Evolutionary conservation across 2,113 vertebrate species (phyloP).

Genomic region (Limanda limanda): DNA sequence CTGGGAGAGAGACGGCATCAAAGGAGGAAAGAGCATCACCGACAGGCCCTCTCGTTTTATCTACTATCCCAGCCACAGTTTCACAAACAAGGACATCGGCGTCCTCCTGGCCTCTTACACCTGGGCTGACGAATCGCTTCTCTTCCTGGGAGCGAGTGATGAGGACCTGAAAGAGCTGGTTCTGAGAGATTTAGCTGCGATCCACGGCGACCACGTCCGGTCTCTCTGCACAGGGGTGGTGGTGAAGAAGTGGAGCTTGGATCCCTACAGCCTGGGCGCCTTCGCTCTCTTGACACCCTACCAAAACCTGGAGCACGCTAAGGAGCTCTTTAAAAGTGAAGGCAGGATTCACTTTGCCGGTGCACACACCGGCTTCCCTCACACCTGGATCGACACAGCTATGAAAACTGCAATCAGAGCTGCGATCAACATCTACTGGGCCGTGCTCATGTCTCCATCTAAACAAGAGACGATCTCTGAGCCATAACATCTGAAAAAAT

Average conservation of each 20-base stretch:
- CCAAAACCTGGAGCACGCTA: slow-evolving; percentile 72
- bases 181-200: slow-evolving; percentile 73
- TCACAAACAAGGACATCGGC: slow-evolving; percentile 42
- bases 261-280: slow-evolving; percentile 75
- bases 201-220: slow-evolving; percentile 72
- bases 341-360: slow-evolving; percentile 82
- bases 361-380: slow-evolving; percentile 81
- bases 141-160: slow-evolving; percentile 70
- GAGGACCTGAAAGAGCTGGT: slow-evolving; percentile 65
- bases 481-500: background rate
- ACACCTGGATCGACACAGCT: slow-evolving; percentile 85
- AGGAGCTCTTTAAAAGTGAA: slow-evolving; percentile 70
- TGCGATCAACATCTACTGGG: slow-evolving; percentile 52
- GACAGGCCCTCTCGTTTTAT: slow-evolving; percentile 81
- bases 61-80: slow-evolving; percentile 85
- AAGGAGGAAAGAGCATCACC: slow-evolving; percentile 75
- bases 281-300: slow-evolving; percentile 83
- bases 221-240: slow-evolving; percentile 51
- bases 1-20: slow-evolving; percentile 77
- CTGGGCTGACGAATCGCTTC: slow-evolving; percentile 69
- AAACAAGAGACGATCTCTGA: background rate
- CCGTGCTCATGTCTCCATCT: background rate
- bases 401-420: slow-evolving; percentile 84
- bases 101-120: slow-evolving; percentile 86
- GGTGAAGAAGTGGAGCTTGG: slow-evolving; percentile 82